Base-by-base conservation (phyloP, 2,888 invertebrate genomes). In the Seira ritae region DNA sequence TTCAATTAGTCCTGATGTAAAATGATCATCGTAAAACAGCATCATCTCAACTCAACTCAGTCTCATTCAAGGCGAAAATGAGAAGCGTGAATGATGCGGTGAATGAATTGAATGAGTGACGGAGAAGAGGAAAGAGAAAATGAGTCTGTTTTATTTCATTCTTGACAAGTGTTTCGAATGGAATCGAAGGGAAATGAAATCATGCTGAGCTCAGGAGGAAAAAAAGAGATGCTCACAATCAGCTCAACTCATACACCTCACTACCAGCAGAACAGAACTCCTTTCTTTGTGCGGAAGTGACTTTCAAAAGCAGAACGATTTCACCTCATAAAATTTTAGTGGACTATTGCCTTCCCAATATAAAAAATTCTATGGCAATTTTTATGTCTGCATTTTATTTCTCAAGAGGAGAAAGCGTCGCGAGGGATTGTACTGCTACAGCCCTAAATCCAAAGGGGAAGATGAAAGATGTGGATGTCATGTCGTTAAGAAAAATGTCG, bases 281-380 rank as follows among this genome's bases (percentile, higher is more conserved):
- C 17, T 50, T 50, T 50, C 50, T 50, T 50, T 50, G 50, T n/a
- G 50, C 12, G 50, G 50, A 50, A 50, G 50, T 50, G 31, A 31
- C 31, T 31, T 12, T n/a, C 50, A 50, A 50, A 50, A 50, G 12
- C 0, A 46, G 15, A 42, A 20, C 46, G 42, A 62, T 22, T 22
- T 62, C 62, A 70, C 42, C 70, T 70, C 70, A 70, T 70, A 70
- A 70, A 70, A 70, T 70, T 70, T 70, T 70, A 70, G 37, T 70
- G 70, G 70, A 70, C 67, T 42, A 76, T 23, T 67, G 76, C 68
- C 2, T 62, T 20, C 62, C 1, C 22, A 19, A 20, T 20, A 62
- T 62, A 62, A 62, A 62, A 62, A 62, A 62, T 55, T 62, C 62
- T 62, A 62, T 62, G 19, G 62, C 22, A n/a, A 2, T 20, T 62